A percentile compares a stretch with the other conserved stretches of the same genome.
These are phyloP conservation scores for Tromatobia lineatoria DNA, from an alignment of 2,888 invertebrate species.

Conservation along the genomic window DNA sequence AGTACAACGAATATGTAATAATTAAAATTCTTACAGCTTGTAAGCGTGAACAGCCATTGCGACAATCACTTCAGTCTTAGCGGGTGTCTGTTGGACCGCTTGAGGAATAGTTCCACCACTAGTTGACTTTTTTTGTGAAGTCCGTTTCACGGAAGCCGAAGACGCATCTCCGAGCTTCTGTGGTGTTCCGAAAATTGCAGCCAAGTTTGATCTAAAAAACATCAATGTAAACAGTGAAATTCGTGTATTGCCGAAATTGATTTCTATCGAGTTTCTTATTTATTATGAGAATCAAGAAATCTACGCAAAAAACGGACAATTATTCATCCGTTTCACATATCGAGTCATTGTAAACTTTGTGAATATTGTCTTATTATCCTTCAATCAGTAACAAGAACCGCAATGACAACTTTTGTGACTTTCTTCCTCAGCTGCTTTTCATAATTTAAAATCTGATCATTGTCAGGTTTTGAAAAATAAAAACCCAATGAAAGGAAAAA, in stretches of 20 bases:
- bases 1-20: background rate
- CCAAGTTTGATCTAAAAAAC: conserved; percentile 77
- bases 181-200: conserved; percentile 77
- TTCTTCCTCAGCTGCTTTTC: too few species aligned
- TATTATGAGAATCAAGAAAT: background rate
- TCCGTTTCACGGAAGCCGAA: conserved; percentile 62
- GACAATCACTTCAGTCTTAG: conserved; percentile 78
- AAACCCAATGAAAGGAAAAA: too few species aligned
- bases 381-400: too few species aligned
- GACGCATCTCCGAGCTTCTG: conserved; percentile 57
- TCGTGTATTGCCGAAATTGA: background rate
- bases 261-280: background rate
- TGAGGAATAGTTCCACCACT: conserved; percentile 67
- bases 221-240: background rate
- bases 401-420: too few species aligned
- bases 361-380: too few species aligned
- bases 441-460: too few species aligned
- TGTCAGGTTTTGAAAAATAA: too few species aligned
- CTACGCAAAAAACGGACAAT: background rate
- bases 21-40: conserved; percentile 76
- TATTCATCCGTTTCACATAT: too few species aligned
- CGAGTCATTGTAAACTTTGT: too few species aligned
- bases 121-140: conserved; percentile 65
- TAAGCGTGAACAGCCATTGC: conserved; percentile 80
- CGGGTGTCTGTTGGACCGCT: conserved; percentile 59